Conservation (phyloP, 2,797 vertebrate species). For the Myotis planiceps region DNA sequence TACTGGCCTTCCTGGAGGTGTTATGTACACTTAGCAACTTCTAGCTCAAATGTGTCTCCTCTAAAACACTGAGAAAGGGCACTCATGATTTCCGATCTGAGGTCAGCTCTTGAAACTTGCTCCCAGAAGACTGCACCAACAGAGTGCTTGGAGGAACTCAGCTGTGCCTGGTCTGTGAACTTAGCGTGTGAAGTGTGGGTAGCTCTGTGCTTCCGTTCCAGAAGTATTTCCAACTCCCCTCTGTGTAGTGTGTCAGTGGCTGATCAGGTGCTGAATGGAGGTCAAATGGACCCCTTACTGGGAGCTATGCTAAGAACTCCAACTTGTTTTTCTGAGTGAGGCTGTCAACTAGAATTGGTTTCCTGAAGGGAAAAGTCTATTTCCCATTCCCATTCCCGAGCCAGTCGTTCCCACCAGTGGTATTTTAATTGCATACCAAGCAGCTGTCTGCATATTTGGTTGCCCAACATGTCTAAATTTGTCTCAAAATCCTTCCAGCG, state of each 20-base stretch:
- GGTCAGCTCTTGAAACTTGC: background rate
- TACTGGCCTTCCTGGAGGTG: background rate
- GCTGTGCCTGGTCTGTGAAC: background rate
- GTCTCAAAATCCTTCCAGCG: conserved; percentile 62
- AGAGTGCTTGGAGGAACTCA: background rate
- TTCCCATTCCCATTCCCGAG: conserved; percentile 37
- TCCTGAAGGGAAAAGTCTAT: conserved; percentile 33
- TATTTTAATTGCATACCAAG: conserved; percentile 79
- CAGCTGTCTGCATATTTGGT: conserved; percentile 62
- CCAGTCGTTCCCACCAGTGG: conserved; percentile 64
- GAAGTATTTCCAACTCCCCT: background rate
- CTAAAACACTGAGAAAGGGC: background rate
- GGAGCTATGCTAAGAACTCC: background rate
- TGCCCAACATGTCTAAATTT: conserved; percentile 71
- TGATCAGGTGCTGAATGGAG: background rate
- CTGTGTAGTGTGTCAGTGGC: background rate
- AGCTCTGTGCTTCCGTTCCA: background rate
- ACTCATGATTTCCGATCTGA: background rate
- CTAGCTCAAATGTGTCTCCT: background rate
- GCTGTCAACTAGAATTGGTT: conserved; percentile 51
- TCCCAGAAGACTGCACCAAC: background rate
- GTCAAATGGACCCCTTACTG: background rate
- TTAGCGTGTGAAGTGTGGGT: background rate
- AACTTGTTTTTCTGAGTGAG: conserved; percentile 50
- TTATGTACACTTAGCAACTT: background rate